Evolutionary conservation across 2,797 vertebrate genomes (phyloP).

Genomic region (Gobionotothen gibberifrons): DNA sequence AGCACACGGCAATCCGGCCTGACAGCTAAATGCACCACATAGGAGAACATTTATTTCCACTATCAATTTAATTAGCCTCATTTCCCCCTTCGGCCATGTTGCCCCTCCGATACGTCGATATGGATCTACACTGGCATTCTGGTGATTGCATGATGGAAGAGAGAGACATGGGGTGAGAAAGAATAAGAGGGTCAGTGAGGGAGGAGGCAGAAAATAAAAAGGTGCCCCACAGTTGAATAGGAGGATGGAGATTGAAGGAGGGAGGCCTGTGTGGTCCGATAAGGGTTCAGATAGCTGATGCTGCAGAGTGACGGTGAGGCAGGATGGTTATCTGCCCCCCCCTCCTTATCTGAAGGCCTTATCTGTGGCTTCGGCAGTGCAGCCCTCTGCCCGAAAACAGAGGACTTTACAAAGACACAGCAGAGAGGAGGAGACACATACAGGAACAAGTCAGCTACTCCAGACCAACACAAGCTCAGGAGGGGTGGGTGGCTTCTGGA

Average conservation of each 20-base stretch:
- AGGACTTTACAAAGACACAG: slow-evolving; percentile 66
- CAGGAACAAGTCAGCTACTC: neutral
- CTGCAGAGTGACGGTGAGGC: slow-evolving; percentile 23
- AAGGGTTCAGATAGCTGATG: slow-evolving; percentile 49
- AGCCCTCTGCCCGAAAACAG: slow-evolving; percentile 47
- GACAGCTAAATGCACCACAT: slow-evolving; percentile 11
- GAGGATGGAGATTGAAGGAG: slow-evolving; percentile 25
- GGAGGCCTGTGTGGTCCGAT: slow-evolving; percentile 50
- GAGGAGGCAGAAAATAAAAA: slow-evolving; percentile 6
- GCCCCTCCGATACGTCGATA: slow-evolving; percentile 24
- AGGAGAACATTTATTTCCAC: slow-evolving; percentile 31
- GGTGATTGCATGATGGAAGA: slow-evolving; percentile 28
- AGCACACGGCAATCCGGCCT: neutral
- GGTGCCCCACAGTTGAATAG: slow-evolving; percentile 12
- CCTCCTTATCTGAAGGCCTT: slow-evolving; percentile 47
- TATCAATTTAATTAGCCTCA: slow-evolving; percentile 30
- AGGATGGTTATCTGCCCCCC: slow-evolving; percentile 42
- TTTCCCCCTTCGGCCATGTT: slow-evolving; percentile 17
- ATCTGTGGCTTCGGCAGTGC: slow-evolving; percentile 52
- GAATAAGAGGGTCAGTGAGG: slow-evolving; percentile 25
- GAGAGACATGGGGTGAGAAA: neutral
- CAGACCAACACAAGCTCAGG: neutral
- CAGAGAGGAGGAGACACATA: neutral
- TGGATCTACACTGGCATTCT: slow-evolving; percentile 28
- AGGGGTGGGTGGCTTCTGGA: neutral